A percentile compares a stretch with the other conserved stretches of the same genome.
Conservation (phyloP, 2,888 invertebrate species). For the Noctua fimbriata region DNA sequence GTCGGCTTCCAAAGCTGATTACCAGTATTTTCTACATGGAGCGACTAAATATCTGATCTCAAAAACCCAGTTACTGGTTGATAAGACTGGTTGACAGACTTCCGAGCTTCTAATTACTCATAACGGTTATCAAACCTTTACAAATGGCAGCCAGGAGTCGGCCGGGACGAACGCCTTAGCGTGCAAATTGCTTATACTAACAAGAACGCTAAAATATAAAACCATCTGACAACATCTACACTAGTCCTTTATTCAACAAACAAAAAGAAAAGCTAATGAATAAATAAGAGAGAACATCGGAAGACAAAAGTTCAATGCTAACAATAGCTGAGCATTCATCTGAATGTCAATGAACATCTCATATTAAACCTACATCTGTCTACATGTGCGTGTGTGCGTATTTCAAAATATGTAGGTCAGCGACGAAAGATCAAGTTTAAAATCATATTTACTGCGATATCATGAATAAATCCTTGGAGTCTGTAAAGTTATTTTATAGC, state of each 20-base stretch:
- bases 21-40: too few relatives aligned
- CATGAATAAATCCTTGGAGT: constrained; percentile 10
- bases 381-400: constrained; percentile 5
- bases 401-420: constrained; percentile 56
- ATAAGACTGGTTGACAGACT: background rate
- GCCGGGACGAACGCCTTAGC: background rate
- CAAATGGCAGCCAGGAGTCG: background rate
- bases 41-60: too few relatives aligned
- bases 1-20: background rate
- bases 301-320: constrained; percentile 36
- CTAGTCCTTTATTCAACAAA: background rate
- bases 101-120: too few relatives aligned
- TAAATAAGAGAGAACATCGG: background rate
- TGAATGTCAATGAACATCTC: constrained; percentile 49
- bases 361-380: constrained; percentile 8
- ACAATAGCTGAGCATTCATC: constrained; percentile 31
- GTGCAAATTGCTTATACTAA: background rate
- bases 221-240: background rate
- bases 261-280: constrained; percentile 19
- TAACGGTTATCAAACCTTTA: background rate
- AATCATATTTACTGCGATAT: constrained; percentile 22
- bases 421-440: constrained; percentile 33
- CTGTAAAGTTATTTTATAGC: constrained; percentile 3
- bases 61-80: background rate
- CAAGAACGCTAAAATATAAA: background rate